phyloP scores from a whole-genome alignment of 2,113 vertebrate genomes.

The Passer montanus region DNA sequence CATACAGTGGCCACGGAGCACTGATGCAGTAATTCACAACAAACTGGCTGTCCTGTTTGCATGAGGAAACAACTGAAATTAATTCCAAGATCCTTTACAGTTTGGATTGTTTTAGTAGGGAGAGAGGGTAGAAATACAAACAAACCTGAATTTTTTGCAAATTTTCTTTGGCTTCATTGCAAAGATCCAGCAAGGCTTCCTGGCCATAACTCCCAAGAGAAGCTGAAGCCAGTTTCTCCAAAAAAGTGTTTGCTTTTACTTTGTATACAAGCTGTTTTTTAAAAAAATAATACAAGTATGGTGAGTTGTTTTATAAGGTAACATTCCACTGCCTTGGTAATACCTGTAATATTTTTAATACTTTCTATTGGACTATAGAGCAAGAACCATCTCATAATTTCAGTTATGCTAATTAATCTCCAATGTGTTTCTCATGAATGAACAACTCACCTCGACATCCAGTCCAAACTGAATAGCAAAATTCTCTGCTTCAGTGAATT shows the following conservation, averaged over 20 bases:
- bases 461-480: conserved; percentile 93
- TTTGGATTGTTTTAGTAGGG: neutral
- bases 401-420: neutral
- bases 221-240: conserved; percentile 87
- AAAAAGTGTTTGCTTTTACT: conserved; percentile 88
- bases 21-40: conserved; percentile 91
- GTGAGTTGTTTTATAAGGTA: neutral
- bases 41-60: conserved; percentile 87
- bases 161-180: conserved; percentile 88
- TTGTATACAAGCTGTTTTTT: conserved; percentile 89
- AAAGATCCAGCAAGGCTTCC: conserved; percentile 78
- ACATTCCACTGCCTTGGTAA: neutral
- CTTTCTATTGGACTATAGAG: neutral
- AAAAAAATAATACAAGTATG: neutral
- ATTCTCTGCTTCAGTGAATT: conserved; percentile 93
- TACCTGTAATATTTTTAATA: neutral
- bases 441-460: conserved; percentile 86
- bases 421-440: neutral
- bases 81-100: neutral
- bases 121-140: neutral
- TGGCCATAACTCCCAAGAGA: conserved; percentile 71
- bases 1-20: conserved; percentile 90
- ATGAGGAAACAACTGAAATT: neutral
- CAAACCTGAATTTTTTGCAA: conserved; percentile 89
- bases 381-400: neutral